Base-by-base conservation (phyloP, 2,888 invertebrate species). In the Andrena haemorrhoa region DNA sequence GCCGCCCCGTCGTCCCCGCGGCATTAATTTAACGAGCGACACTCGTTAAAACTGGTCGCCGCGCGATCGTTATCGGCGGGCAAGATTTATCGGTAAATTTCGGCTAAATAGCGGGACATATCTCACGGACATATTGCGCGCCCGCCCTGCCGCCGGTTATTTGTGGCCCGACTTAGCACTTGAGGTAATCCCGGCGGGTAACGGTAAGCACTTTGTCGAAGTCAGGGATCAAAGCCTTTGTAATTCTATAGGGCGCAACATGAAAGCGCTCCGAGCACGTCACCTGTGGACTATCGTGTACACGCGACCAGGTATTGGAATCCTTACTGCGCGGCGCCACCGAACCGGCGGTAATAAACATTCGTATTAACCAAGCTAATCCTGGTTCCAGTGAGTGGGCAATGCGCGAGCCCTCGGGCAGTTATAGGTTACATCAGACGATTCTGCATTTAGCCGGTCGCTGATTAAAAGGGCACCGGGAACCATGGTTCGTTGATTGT, bases 141-240 rank as follows among this genome's bases (percentile, higher is more conserved):
- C 29, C 35, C 6, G n/a, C 51, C 49, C 16, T n/a, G 29, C 49
- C 23, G n/a, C 66, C 23, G 23, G 41, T 75, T 79, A 75, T 68
- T 70, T 47, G 35, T 49, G 41, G 65, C 29, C 68, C 56, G 49
- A 51, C 61, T 65, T 60, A 53, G 60, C 64, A 77, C 64, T 80
- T 71, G 79, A 60, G 83, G 76, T 72, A 80, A 80, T 76, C 60
- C 74, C 53, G 41, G 31, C 29, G n/a, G 69, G 20, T 20, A 58
- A 16, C 64, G 10, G 31, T 58, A 31, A 53, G 63, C 72, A 72
- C 82, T 84, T 74, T 75, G 84, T 76, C 65, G 79, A 69, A 72
- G 75, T 70, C 73, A 71, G 66, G 75, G 82, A 79, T 86, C 82
- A 86, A 86, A 86, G 84, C 82, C 84, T 86, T 86, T 86, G 86